phyloP scores from a whole-genome alignment of 2,888 invertebrate genomes.

The Formica aserva region DNA sequence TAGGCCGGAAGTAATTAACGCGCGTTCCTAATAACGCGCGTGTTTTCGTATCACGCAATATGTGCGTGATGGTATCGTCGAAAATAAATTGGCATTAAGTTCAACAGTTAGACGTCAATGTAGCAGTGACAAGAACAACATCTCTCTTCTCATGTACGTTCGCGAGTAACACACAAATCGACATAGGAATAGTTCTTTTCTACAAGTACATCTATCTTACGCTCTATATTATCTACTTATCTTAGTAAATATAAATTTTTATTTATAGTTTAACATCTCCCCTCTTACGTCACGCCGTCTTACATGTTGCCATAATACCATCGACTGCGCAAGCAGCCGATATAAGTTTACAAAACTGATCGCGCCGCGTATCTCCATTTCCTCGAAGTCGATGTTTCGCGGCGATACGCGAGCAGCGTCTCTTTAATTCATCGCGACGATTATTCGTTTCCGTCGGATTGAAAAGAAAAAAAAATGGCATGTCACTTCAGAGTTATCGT shows the following conservation, averaged over 20 bases:
- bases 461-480: constrained; percentile 41
- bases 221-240: background rate
- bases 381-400: background rate
- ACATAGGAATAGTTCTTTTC: background rate
- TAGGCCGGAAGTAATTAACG: constrained; percentile 64
- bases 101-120: background rate
- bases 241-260: background rate
- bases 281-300: background rate
- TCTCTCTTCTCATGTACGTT: background rate
- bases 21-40: constrained; percentile 54
- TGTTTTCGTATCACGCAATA: constrained; percentile 41
- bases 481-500: background rate
- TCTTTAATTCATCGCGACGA: constrained; percentile 17
- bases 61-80: constrained; percentile 24
- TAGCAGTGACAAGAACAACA: background rate
- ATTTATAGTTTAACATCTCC: background rate
- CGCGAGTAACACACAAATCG: background rate
- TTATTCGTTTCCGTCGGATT: constrained; percentile 6
- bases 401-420: background rate
- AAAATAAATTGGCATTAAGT: constrained; percentile 26
- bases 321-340: background rate
- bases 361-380: background rate
- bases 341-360: constrained; percentile 8
- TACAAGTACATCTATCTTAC: background rate
- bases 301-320: background rate